These are phyloP conservation scores for Naso thynnoides DNA, from an alignment of 2,797 vertebrate species.

Conservation along the genomic window DNA sequence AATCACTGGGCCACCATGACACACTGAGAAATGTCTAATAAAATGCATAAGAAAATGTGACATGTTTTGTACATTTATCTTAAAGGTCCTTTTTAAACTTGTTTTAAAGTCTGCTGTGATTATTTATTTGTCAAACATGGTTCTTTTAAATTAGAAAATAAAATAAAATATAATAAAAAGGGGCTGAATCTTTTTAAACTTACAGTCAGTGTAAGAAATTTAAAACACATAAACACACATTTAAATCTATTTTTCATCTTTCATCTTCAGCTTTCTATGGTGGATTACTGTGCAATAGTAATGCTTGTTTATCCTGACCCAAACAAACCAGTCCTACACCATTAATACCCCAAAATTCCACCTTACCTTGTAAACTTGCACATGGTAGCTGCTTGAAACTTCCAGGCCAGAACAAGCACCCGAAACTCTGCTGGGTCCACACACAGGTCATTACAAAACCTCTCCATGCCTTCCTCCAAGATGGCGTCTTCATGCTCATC, in stretches of 20 bases:
- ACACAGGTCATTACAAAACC: slow-evolving; percentile 95
- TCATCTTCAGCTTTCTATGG: neutral
- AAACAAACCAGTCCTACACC: neutral
- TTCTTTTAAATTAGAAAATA: no score
- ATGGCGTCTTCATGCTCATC: slow-evolving; percentile 96
- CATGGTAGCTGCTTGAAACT: slow-evolving; percentile 99
- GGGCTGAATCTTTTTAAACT: no score
- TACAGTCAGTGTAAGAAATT: no score
- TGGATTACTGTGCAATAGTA: neutral
- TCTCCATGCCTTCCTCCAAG: slow-evolving; percentile 98
- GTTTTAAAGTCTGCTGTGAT: no score
- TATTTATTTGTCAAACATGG: no score
- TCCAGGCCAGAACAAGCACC: slow-evolving; percentile 98
- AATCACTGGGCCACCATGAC: neutral
- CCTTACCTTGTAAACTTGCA: slow-evolving; percentile 99
- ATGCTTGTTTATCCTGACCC: slow-evolving; percentile 22
- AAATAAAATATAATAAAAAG: no score
- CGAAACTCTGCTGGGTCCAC: slow-evolving; percentile 98
- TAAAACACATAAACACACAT: no score
- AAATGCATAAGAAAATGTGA: neutral
- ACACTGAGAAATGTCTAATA: neutral
- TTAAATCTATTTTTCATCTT: neutral
- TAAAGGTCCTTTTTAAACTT: no score
- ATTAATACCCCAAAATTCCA: neutral
- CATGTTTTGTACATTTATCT: neutral